Conservation (phyloP, 92 coral and sea anemone species). For the Parazoanthus atlanticus region DNA sequence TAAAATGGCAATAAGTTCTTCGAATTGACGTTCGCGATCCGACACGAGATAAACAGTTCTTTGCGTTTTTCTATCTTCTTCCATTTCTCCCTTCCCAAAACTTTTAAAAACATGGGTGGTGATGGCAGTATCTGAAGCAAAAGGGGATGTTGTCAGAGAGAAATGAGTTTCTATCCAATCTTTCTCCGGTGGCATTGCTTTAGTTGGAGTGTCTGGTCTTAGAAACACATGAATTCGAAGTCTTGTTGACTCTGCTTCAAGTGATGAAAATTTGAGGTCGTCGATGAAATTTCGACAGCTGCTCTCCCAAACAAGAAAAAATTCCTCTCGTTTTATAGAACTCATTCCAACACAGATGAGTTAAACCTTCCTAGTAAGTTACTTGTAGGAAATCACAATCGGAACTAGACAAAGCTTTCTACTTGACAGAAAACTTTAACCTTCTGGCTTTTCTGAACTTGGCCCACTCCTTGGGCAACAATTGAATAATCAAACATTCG, state of each 20-base stretch:
- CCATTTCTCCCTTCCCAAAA: slow-evolving; percentile 54
- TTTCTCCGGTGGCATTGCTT: slow-evolving; percentile 75
- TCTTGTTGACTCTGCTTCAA: slow-evolving; percentile 62
- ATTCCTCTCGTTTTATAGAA: slow-evolving; percentile 53
- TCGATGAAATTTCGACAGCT: slow-evolving; percentile 92
- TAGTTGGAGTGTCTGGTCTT: slow-evolving; percentile 87
- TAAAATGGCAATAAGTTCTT: slow-evolving; percentile 80
- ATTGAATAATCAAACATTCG: slow-evolving; percentile 15
- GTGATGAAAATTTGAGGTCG: slow-evolving; percentile 66
- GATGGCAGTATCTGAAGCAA: slow-evolving; percentile 85
- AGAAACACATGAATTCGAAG: slow-evolving; percentile 79
- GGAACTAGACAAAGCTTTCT: background rate
- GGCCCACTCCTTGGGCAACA: background rate
- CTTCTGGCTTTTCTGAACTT: background rate
- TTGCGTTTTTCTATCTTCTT: slow-evolving; percentile 21
- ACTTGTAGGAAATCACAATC: background rate
- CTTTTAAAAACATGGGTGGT: slow-evolving; percentile 60
- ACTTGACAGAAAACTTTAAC: background rate
- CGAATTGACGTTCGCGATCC: slow-evolving; percentile 82
- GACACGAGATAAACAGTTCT: slow-evolving; percentile 65
- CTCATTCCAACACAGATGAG: background rate
- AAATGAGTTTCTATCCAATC: slow-evolving; percentile 76
- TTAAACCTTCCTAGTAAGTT: background rate
- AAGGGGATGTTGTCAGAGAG: slow-evolving; percentile 88
- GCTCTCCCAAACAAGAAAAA: slow-evolving; percentile 95